These are phyloP conservation scores for Bombyx mori DNA, from an alignment of 1,140 invertebrate genomes.

Conservation along the genomic window DNA sequence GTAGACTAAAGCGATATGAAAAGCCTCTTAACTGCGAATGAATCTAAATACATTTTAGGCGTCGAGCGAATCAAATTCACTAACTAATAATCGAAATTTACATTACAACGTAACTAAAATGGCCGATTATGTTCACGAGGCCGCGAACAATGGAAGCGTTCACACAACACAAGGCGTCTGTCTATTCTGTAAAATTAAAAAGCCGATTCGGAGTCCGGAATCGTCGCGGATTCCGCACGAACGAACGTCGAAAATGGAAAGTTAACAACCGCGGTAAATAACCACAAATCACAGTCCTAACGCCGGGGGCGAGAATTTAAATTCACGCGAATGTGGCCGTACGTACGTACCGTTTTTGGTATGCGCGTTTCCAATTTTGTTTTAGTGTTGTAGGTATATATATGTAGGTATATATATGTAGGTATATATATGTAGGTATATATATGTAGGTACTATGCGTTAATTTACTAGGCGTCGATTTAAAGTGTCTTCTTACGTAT, in stretches of 20 bases:
- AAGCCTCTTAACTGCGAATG: too few species aligned
- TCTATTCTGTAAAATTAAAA: constrained; percentile 64
- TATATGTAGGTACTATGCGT: background rate
- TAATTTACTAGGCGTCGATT: too few species aligned
- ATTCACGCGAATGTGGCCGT: constrained; percentile 55
- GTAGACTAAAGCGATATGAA: too few species aligned
- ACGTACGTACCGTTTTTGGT: constrained; percentile 12
- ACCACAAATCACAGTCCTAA: constrained; percentile 67
- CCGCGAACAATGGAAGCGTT: too few species aligned
- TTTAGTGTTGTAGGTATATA: background rate
- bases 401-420: background rate
- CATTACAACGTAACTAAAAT: constrained; percentile 3
- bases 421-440: background rate
- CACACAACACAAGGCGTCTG: constrained; percentile 19
- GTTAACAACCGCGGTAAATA: constrained; percentile 66
- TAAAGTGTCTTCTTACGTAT: too few species aligned
- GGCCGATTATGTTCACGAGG: background rate
- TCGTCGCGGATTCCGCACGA: constrained; percentile 56
- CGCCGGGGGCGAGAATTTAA: constrained; percentile 60
- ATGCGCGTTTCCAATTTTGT: constrained; percentile 3
- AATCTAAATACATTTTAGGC: background rate
- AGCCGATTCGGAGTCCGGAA: constrained; percentile 49
- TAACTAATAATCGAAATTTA: constrained; percentile 5
- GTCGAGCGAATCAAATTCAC: constrained; percentile 2
- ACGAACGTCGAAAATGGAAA: constrained; percentile 50